Base-by-base conservation (phyloP, 2,797 vertebrate species). In the Sciaenops ocellatus region DNA sequence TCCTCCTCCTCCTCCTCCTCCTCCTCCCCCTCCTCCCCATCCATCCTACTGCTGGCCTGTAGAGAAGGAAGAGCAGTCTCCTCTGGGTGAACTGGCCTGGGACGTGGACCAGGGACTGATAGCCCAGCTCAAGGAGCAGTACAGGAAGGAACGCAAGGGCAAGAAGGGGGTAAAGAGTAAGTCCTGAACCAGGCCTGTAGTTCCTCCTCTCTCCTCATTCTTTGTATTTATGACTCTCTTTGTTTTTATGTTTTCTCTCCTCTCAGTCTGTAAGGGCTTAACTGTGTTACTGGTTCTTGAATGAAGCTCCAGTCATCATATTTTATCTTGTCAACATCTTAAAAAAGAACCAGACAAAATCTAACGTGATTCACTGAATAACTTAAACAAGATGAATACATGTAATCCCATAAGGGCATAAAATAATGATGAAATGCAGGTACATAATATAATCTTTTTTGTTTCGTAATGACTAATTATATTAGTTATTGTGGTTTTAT, bases 161-260 rank as follows among this genome's bases (percentile, higher is more conserved):
- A 99, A 98, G 96, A 99, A 98, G 86, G 98, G 97, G 92, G 97
- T 97, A 89, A 99, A 99, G 97, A 97, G 98, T 99, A 97, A 98
- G 97, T 98, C 91, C 93, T 93, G 56, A 0, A 91, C 93, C 94
- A 90, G 83, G 78, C 70, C 82, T 77, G 38, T 92, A 90, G 93
- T 83, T 66, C 93, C 81, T 92, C 87, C 26, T 63, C 64, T 62
- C 30, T 48, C 69, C 38, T 38, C 69, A 46, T 18, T 61, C 30
- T 61, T 3, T 42, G 12, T 44, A 30, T n/a, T 15, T 50, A 22
- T 24, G 0, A 3, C 10, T 55, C 38, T 16, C 16, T 41, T 22
- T 13, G n/a, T 34, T 22, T 26, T 55, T 46, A 3, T 63, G 17
- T 52, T 55, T 47, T 9, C 42, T 28, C 38, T 24, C 34, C 24